phyloP scores from a whole-genome alignment of 2,888 invertebrate genomes.

The Trichogramma dendrolimi region DNA sequence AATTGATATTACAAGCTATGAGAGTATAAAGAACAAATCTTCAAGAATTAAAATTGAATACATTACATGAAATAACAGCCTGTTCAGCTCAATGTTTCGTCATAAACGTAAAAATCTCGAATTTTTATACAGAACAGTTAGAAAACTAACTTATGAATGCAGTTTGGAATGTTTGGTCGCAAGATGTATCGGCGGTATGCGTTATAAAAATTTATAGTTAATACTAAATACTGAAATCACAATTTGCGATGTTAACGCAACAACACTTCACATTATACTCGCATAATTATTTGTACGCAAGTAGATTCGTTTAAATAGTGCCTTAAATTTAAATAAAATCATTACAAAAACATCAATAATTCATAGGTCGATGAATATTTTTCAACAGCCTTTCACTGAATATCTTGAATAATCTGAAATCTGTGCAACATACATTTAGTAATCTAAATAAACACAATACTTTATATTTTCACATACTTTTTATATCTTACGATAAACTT shows the following conservation, averaged over 20 bases:
- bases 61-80: too few species aligned
- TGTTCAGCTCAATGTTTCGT: too few species aligned
- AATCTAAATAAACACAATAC: slow-evolving; percentile 21
- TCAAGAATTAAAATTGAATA: too few species aligned
- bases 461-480: slow-evolving; percentile 11
- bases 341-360: slow-evolving; percentile 15
- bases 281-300: slow-evolving; percentile 10
- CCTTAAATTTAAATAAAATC: slow-evolving; percentile 9
- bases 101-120: slow-evolving; percentile 25
- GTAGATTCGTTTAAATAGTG: not conserved
- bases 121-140: slow-evolving; percentile 5
- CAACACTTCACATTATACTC: not conserved
- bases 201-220: slow-evolving; percentile 25
- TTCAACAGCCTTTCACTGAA: slow-evolving; percentile 14
- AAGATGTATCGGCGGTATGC: slow-evolving; percentile 23
- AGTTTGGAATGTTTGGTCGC: slow-evolving; percentile 23
- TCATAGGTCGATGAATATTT: slow-evolving; percentile 16
- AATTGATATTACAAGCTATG: too few species aligned
- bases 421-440: slow-evolving; percentile 25
- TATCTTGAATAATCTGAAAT: slow-evolving; percentile 24
- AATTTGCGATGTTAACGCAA: slow-evolving; percentile 7
- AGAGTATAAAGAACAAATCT: too few species aligned
- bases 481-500: slow-evolving; percentile 20
- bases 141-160: slow-evolving; percentile 26
- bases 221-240: slow-evolving; percentile 31